These are phyloP conservation scores for Patiria pectinifera DNA, from an alignment of 53 echinoderm and acorn worm species.

Conservation along the genomic window DNA sequence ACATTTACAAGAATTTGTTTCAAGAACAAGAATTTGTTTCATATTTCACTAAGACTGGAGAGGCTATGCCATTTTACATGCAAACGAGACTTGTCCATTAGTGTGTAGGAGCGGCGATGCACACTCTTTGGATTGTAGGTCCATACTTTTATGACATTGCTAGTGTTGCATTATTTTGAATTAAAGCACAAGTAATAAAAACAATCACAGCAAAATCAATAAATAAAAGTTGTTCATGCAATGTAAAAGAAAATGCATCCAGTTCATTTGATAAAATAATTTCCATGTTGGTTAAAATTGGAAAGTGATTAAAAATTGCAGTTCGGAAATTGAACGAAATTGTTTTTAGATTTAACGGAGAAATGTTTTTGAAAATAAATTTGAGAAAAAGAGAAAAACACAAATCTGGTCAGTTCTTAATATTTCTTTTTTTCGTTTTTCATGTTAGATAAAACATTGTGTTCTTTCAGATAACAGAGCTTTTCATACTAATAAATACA, in stretches of 20 bases:
- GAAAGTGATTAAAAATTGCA: not conserved
- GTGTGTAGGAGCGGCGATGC: conserved; percentile 22
- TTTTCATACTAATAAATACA: no score
- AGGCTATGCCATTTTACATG: conserved; percentile 52
- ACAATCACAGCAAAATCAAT: not conserved
- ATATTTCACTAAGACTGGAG: conserved; percentile 40
- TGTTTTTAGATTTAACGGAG: not conserved
- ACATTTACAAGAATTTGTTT: no score
- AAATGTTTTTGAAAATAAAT: not conserved
- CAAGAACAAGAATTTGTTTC: not conserved
- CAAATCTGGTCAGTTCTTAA: not conserved
- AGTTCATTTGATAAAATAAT: not conserved
- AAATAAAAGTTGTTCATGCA: not conserved
- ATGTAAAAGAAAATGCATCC: not conserved
- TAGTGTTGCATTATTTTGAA: not conserved
- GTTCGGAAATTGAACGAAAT: not conserved
- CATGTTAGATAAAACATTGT: not conserved
- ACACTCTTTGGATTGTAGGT: conserved; percentile 1
- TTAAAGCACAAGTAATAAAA: not conserved
- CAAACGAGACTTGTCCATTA: conserved; percentile 19
- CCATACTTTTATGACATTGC: conserved; percentile 49
- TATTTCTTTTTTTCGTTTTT: not conserved
- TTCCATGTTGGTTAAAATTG: not conserved
- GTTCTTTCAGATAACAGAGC: not conserved
- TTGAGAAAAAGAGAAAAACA: conserved; percentile 11